Base-by-base conservation (phyloP, 2,797 vertebrate species). In the Sebastes melanostomus region DNA sequence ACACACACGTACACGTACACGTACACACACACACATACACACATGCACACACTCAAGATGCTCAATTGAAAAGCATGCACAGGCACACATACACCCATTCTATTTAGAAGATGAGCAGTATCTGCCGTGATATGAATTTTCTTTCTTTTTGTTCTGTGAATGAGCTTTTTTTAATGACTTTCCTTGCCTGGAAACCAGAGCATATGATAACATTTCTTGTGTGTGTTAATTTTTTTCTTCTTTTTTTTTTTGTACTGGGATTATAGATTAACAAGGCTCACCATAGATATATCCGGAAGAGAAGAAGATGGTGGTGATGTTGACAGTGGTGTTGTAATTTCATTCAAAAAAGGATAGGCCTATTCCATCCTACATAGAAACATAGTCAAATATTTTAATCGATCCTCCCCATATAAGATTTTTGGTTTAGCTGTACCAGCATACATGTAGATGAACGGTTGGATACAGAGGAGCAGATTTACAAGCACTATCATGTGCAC, bases 121-220 rank as follows among this genome's bases (percentile, higher is more conserved):
- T 99, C 98, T 99, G 98, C 98, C 98, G 98, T 98, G 96, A 96
- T 97, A 98, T 98, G 96, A 97, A 96, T 97, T 98, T 98, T 97
- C 97, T 95, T 96, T 98, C 96, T 99, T 89, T 99, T 99, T 99
- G 98, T 99, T 99, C 98, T 99, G 97, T 99, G 98, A 99, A 99
- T 99, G 97, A 99, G 98, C 97, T 98, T 99, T 97, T 97, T 97
- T 97, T 86, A 94, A 98, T 96, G 97, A 98, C 97, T 97, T 98
- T 96, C 96, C 96, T 98, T 95, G 97, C 98, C 98, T 99, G 98
- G 97, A 98, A 99, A 97, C 95, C 97, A 98, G 97, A 97, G 98
- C 97, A 95, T 94, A 93, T 93, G 90, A 94, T 95, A 94, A 93
- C 75, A 89, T 92, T 90, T 91, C 96, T 96, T 93, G 96, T 97